These are phyloP conservation scores for Eristalis tenax DNA, from an alignment of 2,888 invertebrate species.

Conservation along the genomic window DNA sequence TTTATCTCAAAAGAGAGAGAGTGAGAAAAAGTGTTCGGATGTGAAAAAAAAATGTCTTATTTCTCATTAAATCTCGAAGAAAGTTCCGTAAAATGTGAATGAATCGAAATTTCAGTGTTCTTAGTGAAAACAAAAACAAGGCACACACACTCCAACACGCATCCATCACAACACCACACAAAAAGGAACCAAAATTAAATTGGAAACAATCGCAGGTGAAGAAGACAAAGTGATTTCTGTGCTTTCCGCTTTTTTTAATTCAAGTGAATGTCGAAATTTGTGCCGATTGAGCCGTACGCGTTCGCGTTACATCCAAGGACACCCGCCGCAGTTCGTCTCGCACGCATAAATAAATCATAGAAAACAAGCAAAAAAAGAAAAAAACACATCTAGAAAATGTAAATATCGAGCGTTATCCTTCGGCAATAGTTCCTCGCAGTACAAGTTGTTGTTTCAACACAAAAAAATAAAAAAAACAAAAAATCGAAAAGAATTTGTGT, in stretches of 20 bases:
- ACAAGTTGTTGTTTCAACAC: conserved; percentile 1
- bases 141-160: not conserved
- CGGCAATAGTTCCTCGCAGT: conserved; percentile 31
- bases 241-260: not conserved
- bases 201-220: no score
- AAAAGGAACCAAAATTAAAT: no score
- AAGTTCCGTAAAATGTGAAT: conserved; percentile 61
- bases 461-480: no score
- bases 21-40: not conserved
- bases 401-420: not conserved
- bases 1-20: not conserved
- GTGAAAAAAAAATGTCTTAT: conserved; percentile 8
- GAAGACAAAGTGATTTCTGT: no score
- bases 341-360: not conserved
- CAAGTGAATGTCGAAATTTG: conserved; percentile 36
- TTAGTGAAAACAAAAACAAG: not conserved
- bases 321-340: conserved; percentile 3
- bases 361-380: not conserved
- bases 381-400: not conserved
- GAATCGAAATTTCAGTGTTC: conserved; percentile 35
- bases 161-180: not conserved
- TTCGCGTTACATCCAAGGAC: conserved; percentile 34
- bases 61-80: conserved; percentile 30
- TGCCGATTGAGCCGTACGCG: conserved; percentile 15
- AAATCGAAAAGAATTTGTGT: not conserved